Evolutionary conservation across 2,888 invertebrate genomes (phyloP).

Genomic region (Criorhina ranunculi): DNA sequence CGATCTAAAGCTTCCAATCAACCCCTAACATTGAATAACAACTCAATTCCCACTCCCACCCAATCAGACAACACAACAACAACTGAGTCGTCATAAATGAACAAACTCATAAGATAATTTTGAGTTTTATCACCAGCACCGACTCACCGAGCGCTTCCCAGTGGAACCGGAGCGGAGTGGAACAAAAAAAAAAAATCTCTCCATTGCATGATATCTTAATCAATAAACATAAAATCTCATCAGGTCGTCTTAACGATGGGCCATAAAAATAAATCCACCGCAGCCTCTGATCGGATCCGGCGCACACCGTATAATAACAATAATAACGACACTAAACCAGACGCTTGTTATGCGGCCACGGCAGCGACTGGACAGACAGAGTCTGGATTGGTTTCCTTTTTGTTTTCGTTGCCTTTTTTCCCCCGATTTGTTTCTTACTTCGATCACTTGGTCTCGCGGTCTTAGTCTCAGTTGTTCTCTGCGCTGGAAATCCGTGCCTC

Average conservation of each 20-base stretch:
- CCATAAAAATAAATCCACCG: conserved; percentile 76
- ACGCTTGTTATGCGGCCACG: conserved; percentile 73
- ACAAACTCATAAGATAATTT: conserved; percentile 62
- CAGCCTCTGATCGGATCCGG: conserved; percentile 74
- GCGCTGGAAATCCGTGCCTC: conserved; percentile 32
- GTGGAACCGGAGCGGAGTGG: conserved; percentile 24
- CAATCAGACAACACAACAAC: conserved; percentile 14
- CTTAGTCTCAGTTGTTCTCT: conserved; percentile 1
- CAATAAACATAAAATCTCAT: conserved; percentile 77
- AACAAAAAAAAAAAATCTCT: conserved; percentile 37
- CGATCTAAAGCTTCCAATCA: not conserved
- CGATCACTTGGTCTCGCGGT: conserved; percentile 35
- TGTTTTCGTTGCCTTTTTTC: conserved; percentile 24
- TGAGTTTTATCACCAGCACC: conserved; percentile 66
- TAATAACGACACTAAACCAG: conserved; percentile 77
- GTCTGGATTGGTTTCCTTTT: conserved; percentile 56
- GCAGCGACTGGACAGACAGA: conserved; percentile 42
- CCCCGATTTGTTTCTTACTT: conserved; percentile 60
- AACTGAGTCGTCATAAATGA: conserved; percentile 37
- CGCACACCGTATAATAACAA: conserved; percentile 74
- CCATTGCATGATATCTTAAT: conserved; percentile 76
- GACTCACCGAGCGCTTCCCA: conserved; percentile 17
- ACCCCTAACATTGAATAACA: conserved; percentile 25
- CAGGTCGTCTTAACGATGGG: conserved; percentile 77
- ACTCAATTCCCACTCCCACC: conserved; percentile 52